A percentile compares a stretch with the other conserved stretches of the same genome.
Conservation (phyloP, 2,113 vertebrate genomes). For the Ochotona curzoniae region DNA sequence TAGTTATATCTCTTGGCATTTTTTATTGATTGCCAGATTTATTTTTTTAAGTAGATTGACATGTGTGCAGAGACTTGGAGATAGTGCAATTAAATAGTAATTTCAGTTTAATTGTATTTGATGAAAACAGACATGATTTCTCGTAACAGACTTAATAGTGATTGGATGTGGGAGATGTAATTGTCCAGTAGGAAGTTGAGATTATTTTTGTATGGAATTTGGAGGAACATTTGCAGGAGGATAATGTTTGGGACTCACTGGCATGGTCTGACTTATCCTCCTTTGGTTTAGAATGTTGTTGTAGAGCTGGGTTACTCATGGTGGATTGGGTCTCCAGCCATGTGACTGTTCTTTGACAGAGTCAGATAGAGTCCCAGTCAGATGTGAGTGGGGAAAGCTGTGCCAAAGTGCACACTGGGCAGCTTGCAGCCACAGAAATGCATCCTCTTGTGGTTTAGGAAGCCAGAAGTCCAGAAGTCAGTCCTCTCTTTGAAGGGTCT, state of each 20-base stretch:
- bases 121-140: background rate
- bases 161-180: background rate
- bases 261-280: background rate
- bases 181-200: background rate
- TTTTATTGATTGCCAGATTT: background rate
- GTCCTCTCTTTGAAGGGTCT: background rate
- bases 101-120: background rate
- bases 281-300: background rate
- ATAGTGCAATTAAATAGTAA: background rate
- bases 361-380: background rate
- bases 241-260: background rate
- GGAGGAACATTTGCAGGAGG: background rate
- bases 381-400: background rate
- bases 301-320: background rate
- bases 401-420: background rate
- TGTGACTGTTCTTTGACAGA: background rate
- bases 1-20: background rate
- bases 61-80: background rate
- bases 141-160: background rate
- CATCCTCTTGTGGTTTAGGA: background rate
- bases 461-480: background rate
- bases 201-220: background rate
- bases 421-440: background rate
- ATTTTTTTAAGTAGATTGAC: background rate
- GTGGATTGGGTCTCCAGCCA: background rate